Percentiles rank a stretch among this genome's conserved stretches.
phyloP scores from a whole-genome alignment of 2,797 vertebrate genomes.

The Ibycter americanus region DNA sequence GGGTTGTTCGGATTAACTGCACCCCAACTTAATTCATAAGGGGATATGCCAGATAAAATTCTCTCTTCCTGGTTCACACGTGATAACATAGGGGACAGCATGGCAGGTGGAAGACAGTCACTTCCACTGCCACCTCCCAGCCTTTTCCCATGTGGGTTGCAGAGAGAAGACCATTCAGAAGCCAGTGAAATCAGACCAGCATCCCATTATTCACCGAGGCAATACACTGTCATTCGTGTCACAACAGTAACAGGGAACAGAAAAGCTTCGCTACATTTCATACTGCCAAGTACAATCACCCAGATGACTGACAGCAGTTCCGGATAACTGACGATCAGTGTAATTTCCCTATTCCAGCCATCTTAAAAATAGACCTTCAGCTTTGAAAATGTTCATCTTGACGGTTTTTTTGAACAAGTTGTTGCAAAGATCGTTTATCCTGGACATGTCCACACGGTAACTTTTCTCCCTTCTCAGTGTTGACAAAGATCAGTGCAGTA shows the following conservation, averaged over 20 bases:
- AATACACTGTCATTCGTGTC: slow-evolving; percentile 6
- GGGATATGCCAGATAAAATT: neutral
- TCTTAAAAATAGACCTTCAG: slow-evolving; percentile 22
- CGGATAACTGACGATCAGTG: slow-evolving; percentile 2
- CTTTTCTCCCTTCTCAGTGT: neutral
- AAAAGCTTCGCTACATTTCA: neutral
- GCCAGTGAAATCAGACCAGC: slow-evolving; percentile 3
- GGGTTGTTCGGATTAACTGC: neutral
- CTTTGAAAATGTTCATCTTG: neutral
- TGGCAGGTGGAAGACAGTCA: neutral
- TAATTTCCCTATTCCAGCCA: slow-evolving; percentile 39
- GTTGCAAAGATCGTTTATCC: neutral
- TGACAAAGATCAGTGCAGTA: neutral
- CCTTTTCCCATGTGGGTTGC: neutral
- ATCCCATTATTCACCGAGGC: neutral
- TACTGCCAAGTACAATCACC: slow-evolving; percentile 10
- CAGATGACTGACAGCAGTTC: slow-evolving; percentile 25
- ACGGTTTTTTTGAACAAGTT: neutral
- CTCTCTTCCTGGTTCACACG: neutral
- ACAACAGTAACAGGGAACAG: slow-evolving; percentile 20
- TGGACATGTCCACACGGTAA: neutral
- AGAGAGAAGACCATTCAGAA: neutral
- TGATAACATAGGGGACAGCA: neutral
- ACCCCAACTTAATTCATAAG: neutral
- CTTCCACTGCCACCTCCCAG: neutral